These are phyloP conservation scores for Cylloceria caligata DNA, from an alignment of 2,888 invertebrate genomes.

Conservation along the genomic window DNA sequence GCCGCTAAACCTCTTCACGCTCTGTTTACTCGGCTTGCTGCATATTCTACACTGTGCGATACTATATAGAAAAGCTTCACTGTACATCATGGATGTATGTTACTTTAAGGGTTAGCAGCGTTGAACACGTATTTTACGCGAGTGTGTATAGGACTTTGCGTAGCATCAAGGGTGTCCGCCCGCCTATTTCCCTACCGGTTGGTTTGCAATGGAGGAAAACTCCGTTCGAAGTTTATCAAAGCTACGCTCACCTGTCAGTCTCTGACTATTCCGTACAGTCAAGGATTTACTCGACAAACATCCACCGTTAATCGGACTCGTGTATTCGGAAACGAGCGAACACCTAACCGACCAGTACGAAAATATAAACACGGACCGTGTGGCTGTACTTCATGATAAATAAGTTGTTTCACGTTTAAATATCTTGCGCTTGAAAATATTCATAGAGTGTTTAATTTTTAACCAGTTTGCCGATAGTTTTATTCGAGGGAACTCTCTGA, in stretches of 20 bases:
- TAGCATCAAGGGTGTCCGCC: conserved; percentile 1
- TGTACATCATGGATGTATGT: conserved; percentile 11
- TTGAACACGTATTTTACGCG: conserved; percentile 1
- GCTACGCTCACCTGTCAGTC: conserved; percentile 3
- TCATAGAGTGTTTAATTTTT: neutral
- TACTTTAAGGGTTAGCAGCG: conserved; percentile 16
- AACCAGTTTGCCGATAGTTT: neutral
- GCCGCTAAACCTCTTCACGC: conserved; percentile 12
- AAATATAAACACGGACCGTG: neutral
- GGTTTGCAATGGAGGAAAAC: conserved; percentile 20
- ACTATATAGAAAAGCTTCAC: conserved; percentile 25
- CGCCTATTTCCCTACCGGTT: conserved; percentile 4
- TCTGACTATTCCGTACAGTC: conserved; percentile 13
- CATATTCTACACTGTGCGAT: neutral
- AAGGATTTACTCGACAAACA: conserved; percentile 1
- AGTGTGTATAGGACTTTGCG: conserved; percentile 15
- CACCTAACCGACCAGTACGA: neutral
- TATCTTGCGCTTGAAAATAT: neutral
- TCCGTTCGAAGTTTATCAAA: conserved; percentile 16
- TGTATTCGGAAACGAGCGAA: neutral
- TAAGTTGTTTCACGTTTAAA: neutral
- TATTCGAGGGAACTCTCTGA: no score
- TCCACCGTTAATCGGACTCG: conserved; percentile 6
- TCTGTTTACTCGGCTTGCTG: conserved; percentile 4
- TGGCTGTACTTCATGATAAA: conserved; percentile 2